Conservation (phyloP, 2,113 vertebrate genomes). For the Rhinichthys klamathensis region DNA sequence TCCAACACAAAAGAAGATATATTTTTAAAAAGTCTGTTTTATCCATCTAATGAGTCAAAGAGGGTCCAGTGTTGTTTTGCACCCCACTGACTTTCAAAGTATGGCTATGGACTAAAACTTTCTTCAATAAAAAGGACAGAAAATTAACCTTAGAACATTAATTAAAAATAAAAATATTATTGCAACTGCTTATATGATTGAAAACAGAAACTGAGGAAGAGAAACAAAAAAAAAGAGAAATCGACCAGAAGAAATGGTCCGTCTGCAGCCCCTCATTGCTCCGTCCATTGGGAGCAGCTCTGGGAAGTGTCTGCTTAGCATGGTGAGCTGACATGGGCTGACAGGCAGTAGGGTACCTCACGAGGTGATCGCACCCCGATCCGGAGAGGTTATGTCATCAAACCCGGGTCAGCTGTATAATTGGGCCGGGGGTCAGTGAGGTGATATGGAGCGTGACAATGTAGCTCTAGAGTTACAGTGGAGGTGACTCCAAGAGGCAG, state of each 20-base stretch:
- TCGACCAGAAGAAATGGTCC: conserved; percentile 49
- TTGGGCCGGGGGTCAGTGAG: conserved; percentile 73
- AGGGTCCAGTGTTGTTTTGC: too few relatives aligned
- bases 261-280: conserved; percentile 58
- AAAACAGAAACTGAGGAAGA: background rate
- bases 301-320: conserved; percentile 78
- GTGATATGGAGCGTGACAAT: conserved; percentile 77
- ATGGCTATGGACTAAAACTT: background rate
- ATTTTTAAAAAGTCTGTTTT: too few relatives aligned
- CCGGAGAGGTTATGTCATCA: conserved; percentile 79
- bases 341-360: conserved; percentile 70
- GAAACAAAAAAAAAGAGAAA: background rate
- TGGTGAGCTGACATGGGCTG: conserved; percentile 71
- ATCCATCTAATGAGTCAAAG: too few relatives aligned
- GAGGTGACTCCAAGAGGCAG: conserved; percentile 51
- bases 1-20: too few relatives aligned
- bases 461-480: conserved; percentile 76
- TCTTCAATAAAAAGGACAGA: conserved; percentile 10
- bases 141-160: background rate
- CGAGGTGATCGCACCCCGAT: conserved; percentile 66
- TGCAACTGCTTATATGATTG: background rate
- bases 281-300: conserved; percentile 68
- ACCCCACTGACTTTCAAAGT: background rate
- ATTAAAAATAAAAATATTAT: background rate
- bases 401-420: conserved; percentile 77